Evolutionary conservation across 1,140 invertebrate species (phyloP).

Genomic region (Campoletis sonorensis): DNA sequence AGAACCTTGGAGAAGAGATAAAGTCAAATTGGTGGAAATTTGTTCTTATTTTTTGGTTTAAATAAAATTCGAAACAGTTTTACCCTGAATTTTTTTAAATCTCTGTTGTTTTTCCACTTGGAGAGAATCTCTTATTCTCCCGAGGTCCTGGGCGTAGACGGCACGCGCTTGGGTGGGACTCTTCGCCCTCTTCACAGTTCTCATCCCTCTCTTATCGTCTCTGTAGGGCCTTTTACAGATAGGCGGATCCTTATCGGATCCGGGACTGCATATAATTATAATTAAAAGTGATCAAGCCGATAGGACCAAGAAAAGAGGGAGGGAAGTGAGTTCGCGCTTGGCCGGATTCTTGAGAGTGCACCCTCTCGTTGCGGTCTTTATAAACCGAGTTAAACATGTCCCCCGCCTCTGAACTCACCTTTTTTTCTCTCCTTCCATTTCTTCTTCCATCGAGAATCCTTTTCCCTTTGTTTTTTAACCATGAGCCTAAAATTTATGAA

Average conservation of each 20-base stretch:
- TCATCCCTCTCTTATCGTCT: constrained; percentile 36
- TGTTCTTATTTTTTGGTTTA: neutral
- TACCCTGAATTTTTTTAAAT: neutral
- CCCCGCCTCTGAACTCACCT: constrained; percentile 6
- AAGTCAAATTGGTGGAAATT: neutral
- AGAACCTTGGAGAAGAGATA: too few species aligned
- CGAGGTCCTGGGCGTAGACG: constrained; percentile 70
- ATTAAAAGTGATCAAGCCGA: constrained; percentile 76
- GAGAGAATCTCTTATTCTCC: constrained; percentile 40
- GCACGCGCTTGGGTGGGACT: constrained; percentile 74
- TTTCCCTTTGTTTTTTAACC: neutral
- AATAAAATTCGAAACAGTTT: too few species aligned
- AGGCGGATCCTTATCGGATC: constrained; percentile 69
- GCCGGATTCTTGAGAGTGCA: constrained; percentile 44
- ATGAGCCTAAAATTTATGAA: too few species aligned
- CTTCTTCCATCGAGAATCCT: constrained; percentile 56
- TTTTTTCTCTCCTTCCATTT: constrained; percentile 42
- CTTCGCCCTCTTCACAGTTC: constrained; percentile 28
- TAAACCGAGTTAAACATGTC: constrained; percentile 19
- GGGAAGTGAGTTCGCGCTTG: constrained; percentile 14
- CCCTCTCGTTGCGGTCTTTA: constrained; percentile 27
- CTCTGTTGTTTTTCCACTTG: constrained; percentile 13
- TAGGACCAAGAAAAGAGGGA: constrained; percentile 52
- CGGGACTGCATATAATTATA: constrained; percentile 75
- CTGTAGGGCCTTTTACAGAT: constrained; percentile 34